A percentile compares a stretch with the other conserved stretches of the same genome.
Conservation (phyloP, 2,113 vertebrate species). For the Hemiprocne comata region DNA sequence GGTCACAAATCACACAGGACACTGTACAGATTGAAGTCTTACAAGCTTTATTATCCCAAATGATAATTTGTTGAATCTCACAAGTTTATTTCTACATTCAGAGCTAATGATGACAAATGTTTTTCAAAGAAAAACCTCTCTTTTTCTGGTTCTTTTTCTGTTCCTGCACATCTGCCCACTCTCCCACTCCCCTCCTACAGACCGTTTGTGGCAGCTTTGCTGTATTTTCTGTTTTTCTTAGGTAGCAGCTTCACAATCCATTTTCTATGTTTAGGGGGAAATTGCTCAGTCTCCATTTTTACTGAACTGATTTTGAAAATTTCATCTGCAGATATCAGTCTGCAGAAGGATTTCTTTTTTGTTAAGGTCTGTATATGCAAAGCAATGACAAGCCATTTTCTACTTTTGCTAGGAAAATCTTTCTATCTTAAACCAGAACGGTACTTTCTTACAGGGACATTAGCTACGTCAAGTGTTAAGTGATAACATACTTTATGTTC, state of each 20-base stretch:
- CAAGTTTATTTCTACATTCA: background rate
- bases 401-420: background rate
- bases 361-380: background rate
- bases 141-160: conserved; percentile 25
- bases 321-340: background rate
- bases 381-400: background rate
- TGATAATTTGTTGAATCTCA: background rate
- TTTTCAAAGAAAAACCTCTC: background rate
- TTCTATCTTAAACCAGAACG: background rate
- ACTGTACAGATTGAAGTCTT: background rate
- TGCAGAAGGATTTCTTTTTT: conserved; percentile 30
- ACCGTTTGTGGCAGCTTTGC: background rate
- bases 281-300: conserved; percentile 38
- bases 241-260: background rate
- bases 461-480: background rate
- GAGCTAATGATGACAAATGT: background rate
- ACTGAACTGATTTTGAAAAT: conserved; percentile 10
- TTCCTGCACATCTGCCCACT: conserved; percentile 34
- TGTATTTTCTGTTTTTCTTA: background rate
- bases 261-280: background rate
- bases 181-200: conserved; percentile 36
- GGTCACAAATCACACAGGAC: background rate
- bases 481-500: background rate
- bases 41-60: background rate
- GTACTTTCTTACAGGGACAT: conserved; percentile 7